Conservation (phyloP, 2,797 vertebrate species). For the Choloepus didactylus region DNA sequence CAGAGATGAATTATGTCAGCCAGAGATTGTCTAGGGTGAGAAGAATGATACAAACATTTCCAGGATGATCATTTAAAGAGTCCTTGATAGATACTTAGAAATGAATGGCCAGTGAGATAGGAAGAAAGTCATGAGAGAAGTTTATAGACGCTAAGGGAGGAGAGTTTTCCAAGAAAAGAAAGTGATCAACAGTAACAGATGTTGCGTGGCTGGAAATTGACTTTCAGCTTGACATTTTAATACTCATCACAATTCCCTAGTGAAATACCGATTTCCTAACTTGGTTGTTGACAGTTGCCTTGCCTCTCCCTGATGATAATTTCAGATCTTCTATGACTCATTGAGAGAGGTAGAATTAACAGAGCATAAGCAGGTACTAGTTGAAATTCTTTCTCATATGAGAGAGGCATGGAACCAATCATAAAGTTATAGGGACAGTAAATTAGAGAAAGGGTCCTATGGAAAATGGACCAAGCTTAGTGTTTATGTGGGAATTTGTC, state of each 20-base stretch:
- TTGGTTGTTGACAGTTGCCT: constrained; percentile 1
- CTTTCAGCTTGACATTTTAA: constrained; percentile 57
- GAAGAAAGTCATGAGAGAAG: background rate
- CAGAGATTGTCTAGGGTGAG: background rate
- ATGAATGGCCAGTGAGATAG: background rate
- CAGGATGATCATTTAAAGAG: background rate
- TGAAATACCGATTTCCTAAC: constrained; percentile 46
- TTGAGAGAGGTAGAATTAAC: background rate
- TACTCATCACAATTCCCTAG: background rate
- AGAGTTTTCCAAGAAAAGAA: background rate
- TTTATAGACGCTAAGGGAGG: background rate
- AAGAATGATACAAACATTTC: background rate
- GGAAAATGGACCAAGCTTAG: background rate
- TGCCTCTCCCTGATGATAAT: constrained; percentile 43
- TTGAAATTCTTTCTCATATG: background rate
- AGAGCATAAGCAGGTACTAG: constrained; percentile 21
- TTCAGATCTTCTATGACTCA: constrained; percentile 44
- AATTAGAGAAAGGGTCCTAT: background rate
- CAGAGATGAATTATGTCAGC: background rate
- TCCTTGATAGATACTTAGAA: background rate
- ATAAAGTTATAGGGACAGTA: background rate
- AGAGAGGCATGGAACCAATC: background rate
- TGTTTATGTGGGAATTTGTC: background rate
- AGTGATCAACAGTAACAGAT: background rate
- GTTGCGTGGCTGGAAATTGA: constrained; percentile 27